A percentile compares a stretch with the other conserved stretches of the same genome.
Conservation (phyloP, 2,888 invertebrate genomes). For the Bembecia ichneumoniformis region DNA sequence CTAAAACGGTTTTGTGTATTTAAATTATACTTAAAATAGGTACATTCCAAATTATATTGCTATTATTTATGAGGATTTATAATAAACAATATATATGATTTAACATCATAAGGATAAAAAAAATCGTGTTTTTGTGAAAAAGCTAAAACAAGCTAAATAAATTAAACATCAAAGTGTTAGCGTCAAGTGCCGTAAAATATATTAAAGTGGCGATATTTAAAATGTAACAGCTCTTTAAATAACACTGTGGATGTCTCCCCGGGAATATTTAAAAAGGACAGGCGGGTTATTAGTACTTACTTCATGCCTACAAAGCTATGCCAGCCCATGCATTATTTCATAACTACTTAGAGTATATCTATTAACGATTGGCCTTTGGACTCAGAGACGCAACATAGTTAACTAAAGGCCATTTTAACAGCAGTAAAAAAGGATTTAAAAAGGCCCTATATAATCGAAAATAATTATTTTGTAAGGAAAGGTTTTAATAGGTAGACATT, state of each 20-base stretch:
- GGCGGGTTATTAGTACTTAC: background rate
- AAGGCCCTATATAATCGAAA: too few species aligned
- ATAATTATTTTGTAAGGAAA: too few species aligned
- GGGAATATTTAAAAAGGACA: slow-evolving; percentile 1
- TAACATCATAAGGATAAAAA: background rate
- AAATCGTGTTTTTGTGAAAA: background rate
- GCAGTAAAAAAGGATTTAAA: too few species aligned
- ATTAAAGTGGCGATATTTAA: slow-evolving; percentile 2
- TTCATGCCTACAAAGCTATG: too few species aligned
- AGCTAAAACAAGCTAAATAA: background rate
- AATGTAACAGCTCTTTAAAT: slow-evolving; percentile 4
- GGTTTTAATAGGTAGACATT: too few species aligned
- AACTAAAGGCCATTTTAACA: too few species aligned
- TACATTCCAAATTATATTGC: background rate
- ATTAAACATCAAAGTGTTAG: slow-evolving; percentile 1
- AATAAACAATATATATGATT: background rate
- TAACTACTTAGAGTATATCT: too few species aligned
- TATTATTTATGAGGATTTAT: background rate
- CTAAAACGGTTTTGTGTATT: too few species aligned
- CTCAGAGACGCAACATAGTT: too few species aligned
- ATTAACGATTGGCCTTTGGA: too few species aligned
- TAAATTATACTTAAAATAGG: background rate
- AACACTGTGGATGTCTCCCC: slow-evolving; percentile 1
- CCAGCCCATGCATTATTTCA: too few species aligned
- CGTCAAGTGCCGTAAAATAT: background rate